Evolutionary conservation across 2,797 vertebrate species (phyloP).

Genomic region (Acanthiza pusilla): DNA sequence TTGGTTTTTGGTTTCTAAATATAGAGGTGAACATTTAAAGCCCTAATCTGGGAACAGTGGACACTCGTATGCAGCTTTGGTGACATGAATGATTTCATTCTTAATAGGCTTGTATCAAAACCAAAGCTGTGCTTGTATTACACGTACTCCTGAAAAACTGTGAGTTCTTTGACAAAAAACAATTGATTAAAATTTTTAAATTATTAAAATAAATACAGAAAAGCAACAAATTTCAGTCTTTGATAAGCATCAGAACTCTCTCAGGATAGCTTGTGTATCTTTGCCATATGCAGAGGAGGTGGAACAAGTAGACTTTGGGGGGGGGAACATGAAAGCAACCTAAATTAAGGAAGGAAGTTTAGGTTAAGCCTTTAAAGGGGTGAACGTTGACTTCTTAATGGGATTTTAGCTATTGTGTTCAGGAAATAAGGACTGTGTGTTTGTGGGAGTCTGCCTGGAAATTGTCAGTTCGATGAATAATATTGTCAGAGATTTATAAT

Average conservation of each 20-base stretch:
- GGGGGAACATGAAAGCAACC: neutral
- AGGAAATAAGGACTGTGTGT: neutral
- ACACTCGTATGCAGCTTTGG: neutral
- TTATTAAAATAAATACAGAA: neutral
- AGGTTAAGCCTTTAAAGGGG: neutral
- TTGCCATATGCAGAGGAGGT: neutral
- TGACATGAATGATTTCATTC: neutral
- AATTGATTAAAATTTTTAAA: neutral
- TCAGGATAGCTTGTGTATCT: neutral
- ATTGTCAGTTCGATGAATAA: neutral
- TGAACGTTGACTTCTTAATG: neutral
- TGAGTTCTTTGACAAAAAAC: neutral
- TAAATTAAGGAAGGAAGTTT: neutral
- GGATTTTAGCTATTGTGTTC: neutral
- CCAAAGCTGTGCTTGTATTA: neutral
- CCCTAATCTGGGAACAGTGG: neutral
- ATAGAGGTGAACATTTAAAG: constrained; percentile 32
- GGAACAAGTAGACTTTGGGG: neutral
- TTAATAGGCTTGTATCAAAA: neutral
- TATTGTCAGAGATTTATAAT: neutral
- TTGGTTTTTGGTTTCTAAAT: constrained; percentile 48
- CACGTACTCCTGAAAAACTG: rapidly evolving
- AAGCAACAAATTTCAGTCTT: neutral
- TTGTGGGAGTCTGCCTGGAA: neutral
- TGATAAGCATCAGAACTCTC: neutral